Conservation (phyloP, 2,113 vertebrate species). For the Neotoma lepida region DNA sequence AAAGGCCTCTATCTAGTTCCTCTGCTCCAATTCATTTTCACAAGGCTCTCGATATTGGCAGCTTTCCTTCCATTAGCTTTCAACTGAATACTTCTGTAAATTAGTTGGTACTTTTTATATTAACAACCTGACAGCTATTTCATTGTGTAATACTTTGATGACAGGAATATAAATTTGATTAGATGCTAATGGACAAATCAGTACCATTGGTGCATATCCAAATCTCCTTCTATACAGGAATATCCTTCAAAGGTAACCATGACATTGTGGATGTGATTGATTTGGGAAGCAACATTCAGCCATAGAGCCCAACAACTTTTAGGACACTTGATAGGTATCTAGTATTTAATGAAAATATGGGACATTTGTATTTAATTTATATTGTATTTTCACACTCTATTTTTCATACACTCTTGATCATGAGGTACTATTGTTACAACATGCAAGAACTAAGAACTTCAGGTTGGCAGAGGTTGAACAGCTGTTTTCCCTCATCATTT, state of each 20-base stretch:
- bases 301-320: not conserved
- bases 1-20: constrained; percentile 24
- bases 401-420: not conserved
- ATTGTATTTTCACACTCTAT: not conserved
- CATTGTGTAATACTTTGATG: constrained; percentile 28
- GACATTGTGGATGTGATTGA: not conserved
- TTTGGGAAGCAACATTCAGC: not conserved
- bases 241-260: not conserved
- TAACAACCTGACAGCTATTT: constrained; percentile 63
- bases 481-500: constrained; percentile 7
- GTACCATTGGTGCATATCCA: not conserved
- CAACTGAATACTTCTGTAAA: constrained; percentile 61
- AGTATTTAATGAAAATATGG: not conserved
- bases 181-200: constrained; percentile 56
- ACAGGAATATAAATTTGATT: constrained; percentile 59
- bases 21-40: constrained; percentile 48
- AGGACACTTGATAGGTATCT: not conserved
- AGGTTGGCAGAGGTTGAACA: not conserved
- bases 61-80: constrained; percentile 43
- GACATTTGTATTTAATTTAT: not conserved
- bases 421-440: not conserved
- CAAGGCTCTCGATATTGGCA: constrained; percentile 38
- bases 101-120: constrained; percentile 67
- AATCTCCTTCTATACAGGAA: not conserved
- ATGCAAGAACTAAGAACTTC: not conserved